Evolutionary conservation across 1,140 invertebrate genomes (phyloP).

Genomic region (Listronotus bonariensis): DNA sequence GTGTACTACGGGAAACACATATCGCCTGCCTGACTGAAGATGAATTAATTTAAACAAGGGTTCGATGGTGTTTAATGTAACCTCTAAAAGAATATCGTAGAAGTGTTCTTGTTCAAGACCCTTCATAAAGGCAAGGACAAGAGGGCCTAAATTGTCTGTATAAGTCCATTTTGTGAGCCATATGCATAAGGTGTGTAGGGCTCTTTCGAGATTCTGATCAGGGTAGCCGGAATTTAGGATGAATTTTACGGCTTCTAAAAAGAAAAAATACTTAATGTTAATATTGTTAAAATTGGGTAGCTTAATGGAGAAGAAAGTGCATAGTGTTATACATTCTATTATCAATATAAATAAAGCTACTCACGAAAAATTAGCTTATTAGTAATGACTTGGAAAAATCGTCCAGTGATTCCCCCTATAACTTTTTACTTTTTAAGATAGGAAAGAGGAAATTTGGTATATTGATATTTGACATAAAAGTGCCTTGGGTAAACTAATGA

Average conservation of each 20-base stretch:
- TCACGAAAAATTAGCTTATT: no score
- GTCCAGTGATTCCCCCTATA: no score
- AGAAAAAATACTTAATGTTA: no score
- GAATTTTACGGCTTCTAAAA: constrained; percentile 41
- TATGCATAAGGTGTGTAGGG: constrained; percentile 58
- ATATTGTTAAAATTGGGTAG: neutral
- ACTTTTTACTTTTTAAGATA: no score
- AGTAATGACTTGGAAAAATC: no score
- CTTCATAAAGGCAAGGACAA: constrained; percentile 61
- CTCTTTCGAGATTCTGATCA: constrained; percentile 54
- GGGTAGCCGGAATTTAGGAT: constrained; percentile 56
- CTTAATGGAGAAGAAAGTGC: no score
- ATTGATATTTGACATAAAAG: no score
- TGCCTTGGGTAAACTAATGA: no score
- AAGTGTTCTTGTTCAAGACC: constrained; percentile 59
- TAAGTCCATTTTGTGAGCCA: constrained; percentile 60
- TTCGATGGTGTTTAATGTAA: constrained; percentile 59
- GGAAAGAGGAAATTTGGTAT: no score
- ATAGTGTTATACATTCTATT: no score
- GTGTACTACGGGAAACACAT: constrained; percentile 59
- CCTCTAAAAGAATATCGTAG: constrained; percentile 58
- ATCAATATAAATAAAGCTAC: no score
- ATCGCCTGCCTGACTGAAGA: constrained; percentile 56
- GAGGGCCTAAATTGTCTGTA: constrained; percentile 58
- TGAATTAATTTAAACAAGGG: constrained; percentile 56